Percentiles rank a stretch among this genome's conserved stretches.
phyloP scores from a whole-genome alignment of 2,113 vertebrate species.

The Ammodytes dubius region DNA sequence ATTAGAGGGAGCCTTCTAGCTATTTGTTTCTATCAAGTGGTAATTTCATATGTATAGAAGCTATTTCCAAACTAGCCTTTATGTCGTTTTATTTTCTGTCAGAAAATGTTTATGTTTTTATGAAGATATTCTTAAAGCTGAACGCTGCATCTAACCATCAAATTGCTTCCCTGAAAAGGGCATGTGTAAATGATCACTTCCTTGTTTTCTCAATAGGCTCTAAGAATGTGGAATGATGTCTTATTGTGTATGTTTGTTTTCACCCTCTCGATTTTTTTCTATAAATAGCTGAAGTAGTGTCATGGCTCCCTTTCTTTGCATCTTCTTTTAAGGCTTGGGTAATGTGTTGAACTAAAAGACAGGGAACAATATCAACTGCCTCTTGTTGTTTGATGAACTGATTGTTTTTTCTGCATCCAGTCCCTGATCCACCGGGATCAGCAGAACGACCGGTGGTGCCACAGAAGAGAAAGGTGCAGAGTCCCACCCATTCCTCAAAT shows the following conservation, averaged over 20 bases:
- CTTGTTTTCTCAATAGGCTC: not conserved
- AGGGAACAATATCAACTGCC: not conserved
- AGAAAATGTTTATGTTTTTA: not conserved
- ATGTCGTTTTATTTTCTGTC: slow-evolving; percentile 15
- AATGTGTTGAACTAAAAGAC: not conserved
- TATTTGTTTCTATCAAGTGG: slow-evolving; percentile 13
- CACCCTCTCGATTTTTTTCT: not conserved
- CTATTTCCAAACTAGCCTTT: not conserved
- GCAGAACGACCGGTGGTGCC: slow-evolving; percentile 87
- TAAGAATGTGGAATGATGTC: not conserved
- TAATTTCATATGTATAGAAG: slow-evolving; percentile 11
- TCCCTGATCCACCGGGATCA: slow-evolving; percentile 90
- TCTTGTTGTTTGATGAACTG: slow-evolving; percentile 6
- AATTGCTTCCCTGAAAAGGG: slow-evolving; percentile 2
- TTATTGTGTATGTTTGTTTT: not conserved
- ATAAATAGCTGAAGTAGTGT: not conserved
- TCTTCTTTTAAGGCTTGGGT: not conserved
- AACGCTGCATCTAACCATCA: not conserved
- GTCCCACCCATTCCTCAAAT: slow-evolving; percentile 97
- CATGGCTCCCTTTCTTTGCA: not conserved
- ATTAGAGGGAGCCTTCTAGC: slow-evolving; percentile 15
- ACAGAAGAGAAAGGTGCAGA: slow-evolving; percentile 94
- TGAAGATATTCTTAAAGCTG: not conserved
- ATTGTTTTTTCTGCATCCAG: slow-evolving; percentile 61
- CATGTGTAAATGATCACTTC: not conserved